Percentiles rank a stretch among this genome's conserved stretches.
Evolutionary conservation across 2,113 vertebrate species (phyloP).

Genomic region (Xenopus laevis): DNA sequence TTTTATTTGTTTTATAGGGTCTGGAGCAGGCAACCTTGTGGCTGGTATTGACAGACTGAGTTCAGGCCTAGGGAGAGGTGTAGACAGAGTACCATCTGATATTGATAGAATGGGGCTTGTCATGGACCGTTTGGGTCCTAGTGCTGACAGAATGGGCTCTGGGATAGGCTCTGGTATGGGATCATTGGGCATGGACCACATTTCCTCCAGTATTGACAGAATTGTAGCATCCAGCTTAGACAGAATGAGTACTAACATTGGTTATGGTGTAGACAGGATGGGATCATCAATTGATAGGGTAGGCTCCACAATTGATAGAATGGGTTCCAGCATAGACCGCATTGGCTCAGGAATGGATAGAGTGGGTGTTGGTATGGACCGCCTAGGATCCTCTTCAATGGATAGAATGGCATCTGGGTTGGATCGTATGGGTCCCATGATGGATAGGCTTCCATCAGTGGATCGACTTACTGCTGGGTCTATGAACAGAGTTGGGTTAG

Average conservation of each 20-base stretch:
- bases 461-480: slow-evolving; percentile 81
- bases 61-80: slow-evolving; percentile 79
- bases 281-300: slow-evolving; percentile 83
- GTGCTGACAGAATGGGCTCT: slow-evolving; percentile 69
- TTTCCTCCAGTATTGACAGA: slow-evolving; percentile 80
- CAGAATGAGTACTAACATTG: slow-evolving; percentile 81
- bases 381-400: slow-evolving; percentile 81
- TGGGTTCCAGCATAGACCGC: slow-evolving; percentile 76
- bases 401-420: slow-evolving; percentile 76
- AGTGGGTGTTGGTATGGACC: slow-evolving; percentile 79
- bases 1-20: slow-evolving; percentile 33
- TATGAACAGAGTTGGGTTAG: slow-evolving; percentile 83
- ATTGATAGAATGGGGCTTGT: slow-evolving; percentile 86
- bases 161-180: slow-evolving; percentile 78
- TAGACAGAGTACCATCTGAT: slow-evolving; percentile 81
- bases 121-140: slow-evolving; percentile 87
- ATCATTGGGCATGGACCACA: slow-evolving; percentile 81
- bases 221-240: slow-evolving; percentile 82
- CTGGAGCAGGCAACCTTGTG: slow-evolving; percentile 14
- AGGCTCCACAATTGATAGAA: slow-evolving; percentile 71
- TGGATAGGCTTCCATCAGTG: slow-evolving; percentile 83
- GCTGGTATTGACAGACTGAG: slow-evolving; percentile 85
- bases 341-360: slow-evolving; percentile 80
- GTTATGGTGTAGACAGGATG: slow-evolving; percentile 85
- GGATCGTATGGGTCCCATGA: slow-evolving; percentile 81